Conservation (phyloP, 1,140 invertebrate species). For the Brachionus manjavacas region DNA sequence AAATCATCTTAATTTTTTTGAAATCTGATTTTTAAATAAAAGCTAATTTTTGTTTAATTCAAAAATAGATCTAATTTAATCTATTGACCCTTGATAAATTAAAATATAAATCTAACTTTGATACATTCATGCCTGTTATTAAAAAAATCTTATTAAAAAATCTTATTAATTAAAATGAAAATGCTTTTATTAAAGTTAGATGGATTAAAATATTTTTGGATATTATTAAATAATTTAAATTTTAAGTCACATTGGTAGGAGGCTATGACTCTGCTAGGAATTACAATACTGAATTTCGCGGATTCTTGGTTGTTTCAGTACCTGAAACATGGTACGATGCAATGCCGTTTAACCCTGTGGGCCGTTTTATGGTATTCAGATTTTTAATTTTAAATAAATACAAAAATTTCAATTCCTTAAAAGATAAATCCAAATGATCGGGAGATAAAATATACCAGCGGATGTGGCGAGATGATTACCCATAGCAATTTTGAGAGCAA, state of each 20-base stretch:
- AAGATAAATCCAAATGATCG: conserved; percentile 20
- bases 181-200: no score
- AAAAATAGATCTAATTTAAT: no score
- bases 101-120: no score
- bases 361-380: conserved; percentile 28
- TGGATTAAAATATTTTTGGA: no score
- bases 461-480: conserved; percentile 29
- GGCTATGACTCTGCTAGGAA: not conserved
- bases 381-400: not conserved
- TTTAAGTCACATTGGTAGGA: not conserved
- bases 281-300: conserved; percentile 5
- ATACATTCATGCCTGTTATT: no score
- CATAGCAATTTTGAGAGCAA: conserved; percentile 39
- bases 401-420: not conserved
- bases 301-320: conserved; percentile 26
- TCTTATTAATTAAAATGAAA: no score
- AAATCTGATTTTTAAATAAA: not conserved
- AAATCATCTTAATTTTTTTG: no score
- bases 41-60: no score
- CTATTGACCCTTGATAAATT: no score
- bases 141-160: no score
- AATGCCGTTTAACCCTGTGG: not conserved
- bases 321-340: conserved; percentile 30
- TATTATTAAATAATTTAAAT: not conserved
- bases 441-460: conserved; percentile 4